Percentiles rank a stretch among this genome's conserved stretches.
These are phyloP conservation scores for Microctonus brassicae DNA, from an alignment of 2,888 invertebrate species.

Conservation along the genomic window DNA sequence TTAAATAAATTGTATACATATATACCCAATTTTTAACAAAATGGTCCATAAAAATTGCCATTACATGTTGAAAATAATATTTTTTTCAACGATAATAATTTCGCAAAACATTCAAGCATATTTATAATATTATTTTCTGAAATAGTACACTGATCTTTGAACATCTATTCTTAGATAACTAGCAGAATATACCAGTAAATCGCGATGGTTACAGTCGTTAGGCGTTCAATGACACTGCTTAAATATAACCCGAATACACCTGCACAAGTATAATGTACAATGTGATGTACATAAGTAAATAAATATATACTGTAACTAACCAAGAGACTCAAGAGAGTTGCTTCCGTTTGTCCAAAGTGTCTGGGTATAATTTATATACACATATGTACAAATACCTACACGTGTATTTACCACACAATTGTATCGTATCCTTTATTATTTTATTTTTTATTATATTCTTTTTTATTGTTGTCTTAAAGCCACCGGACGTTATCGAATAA, in stretches of 20 bases:
- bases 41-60: too few species aligned
- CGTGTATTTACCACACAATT: background rate
- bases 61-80: background rate
- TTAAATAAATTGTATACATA: too few species aligned
- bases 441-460: background rate
- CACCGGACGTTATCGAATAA: background rate
- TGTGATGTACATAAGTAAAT: background rate
- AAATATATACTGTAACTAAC: background rate
- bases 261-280: conserved; percentile 19
- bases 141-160: background rate
- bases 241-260: conserved; percentile 53
- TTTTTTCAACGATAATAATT: background rate
- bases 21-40: too few species aligned
- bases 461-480: background rate
- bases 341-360: conserved; percentile 16
- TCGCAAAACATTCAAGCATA: background rate
- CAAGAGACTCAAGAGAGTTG: background rate
- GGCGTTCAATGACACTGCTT: conserved; percentile 54
- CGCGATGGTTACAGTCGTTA: conserved; percentile 51
- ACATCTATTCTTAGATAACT: background rate
- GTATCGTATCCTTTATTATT: background rate
- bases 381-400: background rate
- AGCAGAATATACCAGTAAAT: conserved; percentile 48
- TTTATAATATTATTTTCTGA: background rate
- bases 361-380: background rate